phyloP scores from a whole-genome alignment of 2,888 invertebrate genomes.

The Drosophila nigricruria region DNA sequence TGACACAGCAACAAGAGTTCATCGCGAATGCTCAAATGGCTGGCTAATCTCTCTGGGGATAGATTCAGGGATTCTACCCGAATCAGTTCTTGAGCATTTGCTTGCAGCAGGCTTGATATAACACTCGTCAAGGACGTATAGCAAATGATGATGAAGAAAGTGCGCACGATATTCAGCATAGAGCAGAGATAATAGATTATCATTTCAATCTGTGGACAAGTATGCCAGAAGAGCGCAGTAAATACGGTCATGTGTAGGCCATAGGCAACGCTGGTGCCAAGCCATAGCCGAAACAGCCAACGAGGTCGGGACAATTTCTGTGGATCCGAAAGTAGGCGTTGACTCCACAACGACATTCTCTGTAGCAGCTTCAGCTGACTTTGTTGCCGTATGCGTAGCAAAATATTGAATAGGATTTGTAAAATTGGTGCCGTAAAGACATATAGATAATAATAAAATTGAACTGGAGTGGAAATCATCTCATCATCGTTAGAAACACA shows the following conservation, averaged over 20 bases:
- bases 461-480: conserved; percentile 21
- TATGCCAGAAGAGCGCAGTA: background rate
- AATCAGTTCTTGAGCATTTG: conserved; percentile 7
- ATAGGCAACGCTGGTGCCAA: background rate
- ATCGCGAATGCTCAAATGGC: conserved; percentile 16
- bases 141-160: conserved; percentile 23
- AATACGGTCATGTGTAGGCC: background rate
- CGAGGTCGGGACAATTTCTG: background rate
- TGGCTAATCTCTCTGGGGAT: background rate
- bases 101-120: conserved; percentile 16
- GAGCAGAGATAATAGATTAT: background rate
- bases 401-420: conserved; percentile 19
- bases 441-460: conserved; percentile 11
- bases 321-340: background rate
- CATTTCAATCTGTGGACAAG: conserved; percentile 1
- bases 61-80: background rate
- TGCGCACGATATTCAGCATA: conserved; percentile 11
- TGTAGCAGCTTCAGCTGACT: conserved; percentile 19
- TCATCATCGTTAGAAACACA: conserved; percentile 7
- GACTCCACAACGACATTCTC: background rate
- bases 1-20: conserved; percentile 26
- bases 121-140: conserved; percentile 20
- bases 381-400: conserved; percentile 7
- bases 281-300: conserved; percentile 20
- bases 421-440: conserved; percentile 1